Conservation (phyloP, 2,113 vertebrate species). For the Poeciliopsis retropinna region DNA sequence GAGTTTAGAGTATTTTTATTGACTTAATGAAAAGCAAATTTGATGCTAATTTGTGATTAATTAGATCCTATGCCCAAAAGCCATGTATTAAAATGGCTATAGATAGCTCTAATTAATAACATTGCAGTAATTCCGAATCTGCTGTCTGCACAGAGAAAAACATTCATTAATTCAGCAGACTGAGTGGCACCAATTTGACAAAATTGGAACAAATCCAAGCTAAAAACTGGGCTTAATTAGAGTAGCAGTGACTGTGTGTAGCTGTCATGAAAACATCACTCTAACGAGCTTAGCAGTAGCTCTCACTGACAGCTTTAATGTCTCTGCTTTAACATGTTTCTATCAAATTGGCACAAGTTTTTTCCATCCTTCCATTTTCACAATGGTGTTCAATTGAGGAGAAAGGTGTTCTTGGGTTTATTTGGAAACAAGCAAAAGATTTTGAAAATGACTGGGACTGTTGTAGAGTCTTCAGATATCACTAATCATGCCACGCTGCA, state of each 20-base stretch:
- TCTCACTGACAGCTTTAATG: not conserved
- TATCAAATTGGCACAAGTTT: not conserved
- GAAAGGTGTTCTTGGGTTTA: not conserved
- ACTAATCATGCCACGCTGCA: not conserved
- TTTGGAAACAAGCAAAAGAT: not conserved
- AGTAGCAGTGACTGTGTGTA: not conserved
- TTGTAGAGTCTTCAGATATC: not conserved
- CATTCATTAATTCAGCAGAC: not conserved
- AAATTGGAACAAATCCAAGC: not conserved
- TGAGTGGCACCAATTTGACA: not conserved
- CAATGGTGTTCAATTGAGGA: not conserved
- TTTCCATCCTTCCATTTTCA: not conserved
- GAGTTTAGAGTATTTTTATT: not conserved
- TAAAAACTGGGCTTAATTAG: slow-evolving; percentile 14
- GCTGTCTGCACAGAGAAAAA: not conserved
- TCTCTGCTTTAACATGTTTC: not conserved
- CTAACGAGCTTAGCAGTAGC: not conserved
- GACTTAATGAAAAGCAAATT: not conserved
- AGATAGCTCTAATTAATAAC: not conserved
- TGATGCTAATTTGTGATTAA: not conserved
- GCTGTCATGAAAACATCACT: not conserved
- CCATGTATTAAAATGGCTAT: not conserved
- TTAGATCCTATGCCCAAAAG: not conserved
- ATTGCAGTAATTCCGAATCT: not conserved
- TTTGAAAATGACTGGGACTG: not conserved